Evolutionary conservation across 2,113 vertebrate genomes (phyloP).

Genomic region (Hymenochirus boettgeri): DNA sequence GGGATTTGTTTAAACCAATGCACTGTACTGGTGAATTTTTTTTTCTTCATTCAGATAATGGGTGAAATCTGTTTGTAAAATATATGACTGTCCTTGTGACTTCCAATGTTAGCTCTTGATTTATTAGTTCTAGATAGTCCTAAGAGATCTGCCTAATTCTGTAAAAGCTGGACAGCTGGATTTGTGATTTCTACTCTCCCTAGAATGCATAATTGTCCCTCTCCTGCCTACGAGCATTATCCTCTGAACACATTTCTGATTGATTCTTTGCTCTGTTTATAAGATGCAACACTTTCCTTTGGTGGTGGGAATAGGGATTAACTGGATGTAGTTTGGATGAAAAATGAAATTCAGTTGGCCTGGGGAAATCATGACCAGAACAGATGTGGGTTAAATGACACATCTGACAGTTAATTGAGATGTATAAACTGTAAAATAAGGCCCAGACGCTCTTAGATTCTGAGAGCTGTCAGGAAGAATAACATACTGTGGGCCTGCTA

Average conservation of each 20-base stretch:
- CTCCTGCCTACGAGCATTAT: constrained; percentile 2
- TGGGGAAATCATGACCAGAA: constrained; percentile 1
- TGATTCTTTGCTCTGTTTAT: neutral
- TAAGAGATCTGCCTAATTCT: constrained; percentile 1
- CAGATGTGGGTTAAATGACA: constrained; percentile 15
- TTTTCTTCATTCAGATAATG: neutral
- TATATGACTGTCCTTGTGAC: neutral
- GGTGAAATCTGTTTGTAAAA: neutral
- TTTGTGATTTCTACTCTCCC: neutral
- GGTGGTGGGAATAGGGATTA: constrained; percentile 8
- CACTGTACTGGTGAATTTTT: neutral
- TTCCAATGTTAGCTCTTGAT: neutral
- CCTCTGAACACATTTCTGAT: neutral
- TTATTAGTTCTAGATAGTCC: neutral
- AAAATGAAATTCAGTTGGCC: constrained; percentile 4
- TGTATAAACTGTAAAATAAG: constrained; percentile 16
- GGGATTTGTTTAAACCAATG: too few species aligned
- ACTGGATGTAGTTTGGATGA: neutral
- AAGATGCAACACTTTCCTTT: constrained; percentile 3
- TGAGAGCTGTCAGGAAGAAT: neutral
- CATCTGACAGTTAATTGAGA: constrained; percentile 19
- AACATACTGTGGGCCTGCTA: neutral
- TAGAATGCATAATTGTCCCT: constrained; percentile 3
- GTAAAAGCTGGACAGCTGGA: neutral
- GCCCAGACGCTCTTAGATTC: neutral